Percentiles rank a stretch among this genome's conserved stretches.
Evolutionary conservation across 2,797 vertebrate genomes (phyloP).

Genomic region (Sylvilagus floridanus): DNA sequence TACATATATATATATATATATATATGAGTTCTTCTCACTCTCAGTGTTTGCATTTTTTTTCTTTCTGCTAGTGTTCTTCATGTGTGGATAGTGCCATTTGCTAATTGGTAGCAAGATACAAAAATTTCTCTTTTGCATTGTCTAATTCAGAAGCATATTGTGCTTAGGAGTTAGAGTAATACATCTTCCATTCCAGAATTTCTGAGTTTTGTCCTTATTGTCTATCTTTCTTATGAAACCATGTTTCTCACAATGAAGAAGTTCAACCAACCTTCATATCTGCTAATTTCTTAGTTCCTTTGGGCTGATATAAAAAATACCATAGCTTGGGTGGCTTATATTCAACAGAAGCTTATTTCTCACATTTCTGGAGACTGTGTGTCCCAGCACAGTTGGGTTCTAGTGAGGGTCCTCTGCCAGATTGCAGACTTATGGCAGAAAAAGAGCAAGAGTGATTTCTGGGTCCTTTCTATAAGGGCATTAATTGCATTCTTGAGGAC

Average conservation of each 20-base stretch:
- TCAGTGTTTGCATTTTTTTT: neutral
- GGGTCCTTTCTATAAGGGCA: neutral
- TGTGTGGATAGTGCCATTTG: neutral
- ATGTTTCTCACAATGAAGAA: neutral
- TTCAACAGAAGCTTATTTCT: neutral
- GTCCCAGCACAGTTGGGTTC: neutral
- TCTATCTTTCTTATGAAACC: neutral
- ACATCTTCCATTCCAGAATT: neutral
- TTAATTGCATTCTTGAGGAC: neutral
- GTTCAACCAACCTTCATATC: neutral
- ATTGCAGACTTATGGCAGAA: neutral
- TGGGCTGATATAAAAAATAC: neutral
- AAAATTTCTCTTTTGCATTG: neutral
- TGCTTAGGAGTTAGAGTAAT: neutral
- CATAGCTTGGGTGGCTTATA: neutral
- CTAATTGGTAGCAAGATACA: neutral
- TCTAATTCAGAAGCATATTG: slow-evolving; percentile 6
- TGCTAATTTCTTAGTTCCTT: neutral
- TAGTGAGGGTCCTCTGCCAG: too few species aligned
- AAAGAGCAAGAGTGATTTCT: neutral
- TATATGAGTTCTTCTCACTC: neutral
- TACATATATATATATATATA: too few species aligned
- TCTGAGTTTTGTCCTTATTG: slow-evolving; percentile 29
- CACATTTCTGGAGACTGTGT: neutral
- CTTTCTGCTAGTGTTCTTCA: neutral